Percentiles rank a stretch among this genome's conserved stretches.
Evolutionary conservation across 2,113 vertebrate species (phyloP).

Genomic region (Caranx ignobilis): DNA sequence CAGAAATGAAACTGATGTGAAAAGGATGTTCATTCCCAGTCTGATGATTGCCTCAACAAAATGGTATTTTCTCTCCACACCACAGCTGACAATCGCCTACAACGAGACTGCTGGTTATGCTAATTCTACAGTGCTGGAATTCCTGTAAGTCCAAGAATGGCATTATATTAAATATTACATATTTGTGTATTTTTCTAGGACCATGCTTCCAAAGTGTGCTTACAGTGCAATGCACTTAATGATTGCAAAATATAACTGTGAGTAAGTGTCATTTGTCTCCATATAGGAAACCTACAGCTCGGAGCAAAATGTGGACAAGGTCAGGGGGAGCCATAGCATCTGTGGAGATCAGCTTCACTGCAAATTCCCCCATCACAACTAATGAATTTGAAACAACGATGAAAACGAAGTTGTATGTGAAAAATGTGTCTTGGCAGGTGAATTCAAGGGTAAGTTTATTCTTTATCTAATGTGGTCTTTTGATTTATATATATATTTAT

Average conservation of each 20-base stretch:
- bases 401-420: fast-evolving
- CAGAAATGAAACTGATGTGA: background rate
- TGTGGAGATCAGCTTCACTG: slow-evolving; percentile 45
- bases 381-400: fast-evolving
- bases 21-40: background rate
- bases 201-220: background rate
- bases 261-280: slow-evolving; percentile 7
- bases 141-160: slow-evolving; percentile 54
- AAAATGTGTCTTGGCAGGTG: fast-evolving
- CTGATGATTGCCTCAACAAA: background rate
- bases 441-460: no score
- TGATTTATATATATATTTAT: no score
- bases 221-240: background rate
- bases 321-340: fast-evolving
- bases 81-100: slow-evolving; percentile 27
- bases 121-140: slow-evolving; percentile 21
- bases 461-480: no score
- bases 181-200: background rate
- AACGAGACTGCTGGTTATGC: fast-evolving
- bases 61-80: slow-evolving; percentile 6
- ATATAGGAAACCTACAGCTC: fast-evolving
- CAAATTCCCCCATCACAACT: fast-evolving
- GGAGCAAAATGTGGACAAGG: fast-evolving
- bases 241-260: background rate
- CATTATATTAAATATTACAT: background rate